These are phyloP conservation scores for Pachypanchax playfairii DNA, from an alignment of 2,113 vertebrate species.

Conservation along the genomic window DNA sequence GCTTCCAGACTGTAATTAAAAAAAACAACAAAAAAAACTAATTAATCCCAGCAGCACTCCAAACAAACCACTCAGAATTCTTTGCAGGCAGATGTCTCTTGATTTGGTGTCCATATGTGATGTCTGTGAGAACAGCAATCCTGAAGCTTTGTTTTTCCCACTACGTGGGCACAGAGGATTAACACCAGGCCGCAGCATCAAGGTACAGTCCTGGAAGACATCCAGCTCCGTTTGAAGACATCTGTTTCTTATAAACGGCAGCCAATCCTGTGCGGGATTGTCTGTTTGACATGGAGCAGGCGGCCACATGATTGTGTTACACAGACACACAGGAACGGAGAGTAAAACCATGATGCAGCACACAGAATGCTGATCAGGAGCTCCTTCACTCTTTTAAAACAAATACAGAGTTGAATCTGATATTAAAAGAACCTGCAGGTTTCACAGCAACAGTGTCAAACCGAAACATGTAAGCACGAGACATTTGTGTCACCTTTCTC, in stretches of 20 bases:
- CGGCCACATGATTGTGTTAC: background rate
- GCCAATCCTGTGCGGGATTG: slow-evolving; percentile 37
- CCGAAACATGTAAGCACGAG: background rate
- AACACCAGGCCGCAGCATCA: slow-evolving; percentile 12
- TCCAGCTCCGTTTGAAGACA: slow-evolving; percentile 40
- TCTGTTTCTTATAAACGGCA: slow-evolving; percentile 37
- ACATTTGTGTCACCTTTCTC: background rate
- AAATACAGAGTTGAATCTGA: too few relatives aligned
- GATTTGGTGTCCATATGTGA: slow-evolving; percentile 4
- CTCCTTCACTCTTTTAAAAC: too few relatives aligned
- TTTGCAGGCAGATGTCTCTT: slow-evolving; percentile 3
- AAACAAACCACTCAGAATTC: slow-evolving; percentile 15
- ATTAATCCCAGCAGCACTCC: slow-evolving; percentile 37
- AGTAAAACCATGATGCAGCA: background rate
- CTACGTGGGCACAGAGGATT: slow-evolving; percentile 25
- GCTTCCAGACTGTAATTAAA: slow-evolving; percentile 47
- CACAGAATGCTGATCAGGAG: too few relatives aligned
- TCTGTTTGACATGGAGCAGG: slow-evolving; percentile 11
- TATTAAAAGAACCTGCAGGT: slow-evolving; percentile 2
- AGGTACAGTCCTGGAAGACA: slow-evolving; percentile 25
- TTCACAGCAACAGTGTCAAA: background rate
- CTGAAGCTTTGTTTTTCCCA: slow-evolving; percentile 3
- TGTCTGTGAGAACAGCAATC: background rate
- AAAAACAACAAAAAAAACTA: slow-evolving; percentile 35
- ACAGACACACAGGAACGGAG: background rate